Evolutionary conservation across 2,888 invertebrate genomes (phyloP), one percentile per base, ranked within the genome.

Genomic region (Alentia gelatinosa): DNA sequence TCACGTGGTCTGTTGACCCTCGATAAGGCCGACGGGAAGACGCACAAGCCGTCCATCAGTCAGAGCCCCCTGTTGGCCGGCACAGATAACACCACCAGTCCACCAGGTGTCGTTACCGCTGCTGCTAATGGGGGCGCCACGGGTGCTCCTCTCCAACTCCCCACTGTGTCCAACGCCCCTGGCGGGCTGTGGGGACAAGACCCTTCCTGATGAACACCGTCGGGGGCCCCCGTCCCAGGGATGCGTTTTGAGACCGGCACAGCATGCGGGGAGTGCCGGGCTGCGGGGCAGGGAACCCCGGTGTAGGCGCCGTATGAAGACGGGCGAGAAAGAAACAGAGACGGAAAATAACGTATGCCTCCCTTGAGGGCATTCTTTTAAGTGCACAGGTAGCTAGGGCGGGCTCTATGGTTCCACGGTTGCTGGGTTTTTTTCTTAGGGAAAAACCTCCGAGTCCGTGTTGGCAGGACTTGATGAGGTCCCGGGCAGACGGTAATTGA

Each of bases 131-230:
- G 74, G 30, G 74, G 19, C 74, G 26, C 74, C 74, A 74, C 30
- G 30, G 74, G 74, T 74, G 74, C 74, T 9, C 47, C 26, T 74
- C 56, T 26, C 74, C 30, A 5, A 33, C 74, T 74, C 79, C 79
- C 37, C 79, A 79, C 79, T 39, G 79, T 79, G 79, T 15, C 9
- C 79, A 79, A 39, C 79, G 79, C 79, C 79, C 79, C 79, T 79
- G 79, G 79, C 79, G 79, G 79, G 15, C 15, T 35, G 79, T 12
- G 37, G 37, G 79, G 79, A 79, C 79, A 79, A 79, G 35, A 39
- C 79, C 9, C 39, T 79, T 79, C 39, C 37, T 79, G 79, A 79
- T 39, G 37, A 39, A 35, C 37, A 3, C 23, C 4, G 56, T 19
- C 23, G 79, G 35, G 79, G 79, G 79, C 37, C 12, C 5, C 9